Evolutionary conservation across 1,140 invertebrate species (phyloP).

Genomic region (Zaprionus camerounensis): DNA sequence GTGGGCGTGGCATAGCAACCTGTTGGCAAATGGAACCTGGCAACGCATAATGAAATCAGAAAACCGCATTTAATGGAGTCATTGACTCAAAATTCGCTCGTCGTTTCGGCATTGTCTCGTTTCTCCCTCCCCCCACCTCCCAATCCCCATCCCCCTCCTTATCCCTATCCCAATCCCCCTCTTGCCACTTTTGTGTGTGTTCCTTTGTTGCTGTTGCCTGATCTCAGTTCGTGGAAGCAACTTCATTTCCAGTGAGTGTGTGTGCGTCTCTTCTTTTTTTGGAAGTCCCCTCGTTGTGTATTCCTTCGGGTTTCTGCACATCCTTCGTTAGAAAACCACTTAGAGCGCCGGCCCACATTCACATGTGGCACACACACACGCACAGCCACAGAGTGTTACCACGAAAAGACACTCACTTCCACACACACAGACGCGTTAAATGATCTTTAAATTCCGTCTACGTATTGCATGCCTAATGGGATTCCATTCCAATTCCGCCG

Average conservation of each 20-base stretch:
- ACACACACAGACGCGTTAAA: conserved; percentile 26
- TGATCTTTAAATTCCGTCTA: conserved; percentile 72
- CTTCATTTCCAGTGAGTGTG: conserved; percentile 30
- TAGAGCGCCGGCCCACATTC: conserved; percentile 37
- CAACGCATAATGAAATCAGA: conserved; percentile 57
- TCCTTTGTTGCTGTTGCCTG: conserved; percentile 9
- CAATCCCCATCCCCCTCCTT: neutral
- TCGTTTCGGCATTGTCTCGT: conserved; percentile 11
- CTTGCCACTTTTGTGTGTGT: conserved; percentile 9
- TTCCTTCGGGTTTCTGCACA: conserved; percentile 26
- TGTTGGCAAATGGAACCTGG: conserved; percentile 50
- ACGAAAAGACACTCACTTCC: conserved; percentile 3
- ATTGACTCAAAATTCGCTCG: conserved; percentile 59
- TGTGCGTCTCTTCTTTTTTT: conserved; percentile 17
- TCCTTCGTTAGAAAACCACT: conserved; percentile 60
- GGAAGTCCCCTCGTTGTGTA: conserved; percentile 27
- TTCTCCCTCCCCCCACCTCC: neutral
- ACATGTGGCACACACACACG: conserved; percentile 8
- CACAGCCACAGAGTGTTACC: conserved; percentile 2
- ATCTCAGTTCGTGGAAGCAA: conserved; percentile 46
- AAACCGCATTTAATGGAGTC: conserved; percentile 75
- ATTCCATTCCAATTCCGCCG: conserved; percentile 62
- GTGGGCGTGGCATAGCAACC: conserved; percentile 61
- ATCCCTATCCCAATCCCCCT: neutral
- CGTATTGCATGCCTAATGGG: conserved; percentile 72